phyloP scores from a whole-genome alignment of 2,888 invertebrate species.

The Heliconius ethilla region DNA sequence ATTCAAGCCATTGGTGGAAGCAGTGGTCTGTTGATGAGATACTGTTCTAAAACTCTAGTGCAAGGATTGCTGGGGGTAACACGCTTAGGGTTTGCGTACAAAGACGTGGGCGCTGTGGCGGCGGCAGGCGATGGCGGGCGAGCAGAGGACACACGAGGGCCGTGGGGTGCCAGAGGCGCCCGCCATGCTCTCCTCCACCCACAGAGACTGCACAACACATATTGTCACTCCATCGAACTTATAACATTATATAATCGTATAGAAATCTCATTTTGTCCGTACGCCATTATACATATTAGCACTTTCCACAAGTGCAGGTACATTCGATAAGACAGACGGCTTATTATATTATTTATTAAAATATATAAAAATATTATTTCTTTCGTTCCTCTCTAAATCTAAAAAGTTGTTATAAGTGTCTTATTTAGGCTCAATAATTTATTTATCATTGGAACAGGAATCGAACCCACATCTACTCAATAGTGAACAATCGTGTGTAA shows the following conservation, averaged over 20 bases:
- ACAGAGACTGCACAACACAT: constrained; percentile 80
- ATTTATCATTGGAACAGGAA: background rate
- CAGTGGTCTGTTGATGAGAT: constrained; percentile 34
- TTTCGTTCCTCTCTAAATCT: too few species aligned
- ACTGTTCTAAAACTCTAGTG: constrained; percentile 41
- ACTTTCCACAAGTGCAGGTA: too few species aligned
- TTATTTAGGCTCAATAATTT: background rate
- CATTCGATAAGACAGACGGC: background rate
- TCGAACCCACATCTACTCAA: background rate
- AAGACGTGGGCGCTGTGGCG: constrained; percentile 71
- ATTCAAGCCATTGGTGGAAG: constrained; percentile 23
- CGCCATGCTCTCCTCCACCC: constrained; percentile 77
- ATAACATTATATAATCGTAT: background rate
- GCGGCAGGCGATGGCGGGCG: constrained; percentile 61
- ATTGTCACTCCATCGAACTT: constrained; percentile 35
- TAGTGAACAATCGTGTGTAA: background rate
- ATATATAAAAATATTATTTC: too few species aligned
- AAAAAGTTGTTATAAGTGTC: background rate
- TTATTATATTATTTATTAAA: too few species aligned
- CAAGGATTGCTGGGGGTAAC: constrained; percentile 51
- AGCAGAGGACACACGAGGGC: constrained; percentile 57
- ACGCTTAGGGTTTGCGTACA: constrained; percentile 58
- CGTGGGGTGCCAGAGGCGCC: constrained; percentile 53
- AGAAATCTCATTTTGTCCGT: background rate
- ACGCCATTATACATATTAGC: too few species aligned